These are phyloP conservation scores for Parus major DNA, from an alignment of 2,113 vertebrate genomes.

Conservation along the genomic window DNA sequence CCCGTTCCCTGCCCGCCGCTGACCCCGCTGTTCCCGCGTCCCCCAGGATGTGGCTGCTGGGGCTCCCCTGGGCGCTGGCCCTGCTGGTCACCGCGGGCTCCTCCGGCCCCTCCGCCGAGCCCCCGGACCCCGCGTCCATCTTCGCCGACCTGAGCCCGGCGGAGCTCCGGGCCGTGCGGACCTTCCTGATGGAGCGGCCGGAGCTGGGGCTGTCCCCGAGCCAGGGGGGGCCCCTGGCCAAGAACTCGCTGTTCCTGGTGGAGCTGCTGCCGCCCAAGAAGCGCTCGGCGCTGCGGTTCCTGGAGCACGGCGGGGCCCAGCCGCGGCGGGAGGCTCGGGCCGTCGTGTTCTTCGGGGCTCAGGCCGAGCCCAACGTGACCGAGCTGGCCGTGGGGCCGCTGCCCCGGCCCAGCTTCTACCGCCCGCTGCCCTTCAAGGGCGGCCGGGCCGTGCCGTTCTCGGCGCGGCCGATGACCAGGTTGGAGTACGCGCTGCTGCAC, in stretches of 20 bases:
- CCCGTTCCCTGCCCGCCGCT: background rate
- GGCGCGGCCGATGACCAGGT: constrained; percentile 73
- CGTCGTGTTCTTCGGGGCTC: constrained; percentile 83
- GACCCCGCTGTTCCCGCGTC: background rate
- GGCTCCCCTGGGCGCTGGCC: background rate
- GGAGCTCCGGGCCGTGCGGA: constrained; percentile 77
- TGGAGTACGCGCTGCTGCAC: constrained; percentile 75
- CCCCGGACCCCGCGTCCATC: constrained; percentile 54
- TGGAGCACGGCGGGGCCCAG: constrained; percentile 71
- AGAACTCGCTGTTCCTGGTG: constrained; percentile 87
- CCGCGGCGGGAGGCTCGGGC: constrained; percentile 82
- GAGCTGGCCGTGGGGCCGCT: constrained; percentile 85
- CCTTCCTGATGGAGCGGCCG: constrained; percentile 75
- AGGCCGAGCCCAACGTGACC: constrained; percentile 80
- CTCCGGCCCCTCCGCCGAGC: accelerated
- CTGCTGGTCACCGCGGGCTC: background rate
- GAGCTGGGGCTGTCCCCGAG: constrained; percentile 75
- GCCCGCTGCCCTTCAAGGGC: constrained; percentile 21
- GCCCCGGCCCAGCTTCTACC: constrained; percentile 73
- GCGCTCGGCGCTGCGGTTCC: constrained; percentile 74
- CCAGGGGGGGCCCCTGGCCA: constrained; percentile 52
- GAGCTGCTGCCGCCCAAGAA: constrained; percentile 87
- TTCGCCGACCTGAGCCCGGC: constrained; percentile 81
- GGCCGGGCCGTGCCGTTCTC: constrained; percentile 65
- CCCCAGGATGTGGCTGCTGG: background rate